phyloP scores from a whole-genome alignment of 1,140 invertebrate species.

The Drosophila serrata region DNA sequence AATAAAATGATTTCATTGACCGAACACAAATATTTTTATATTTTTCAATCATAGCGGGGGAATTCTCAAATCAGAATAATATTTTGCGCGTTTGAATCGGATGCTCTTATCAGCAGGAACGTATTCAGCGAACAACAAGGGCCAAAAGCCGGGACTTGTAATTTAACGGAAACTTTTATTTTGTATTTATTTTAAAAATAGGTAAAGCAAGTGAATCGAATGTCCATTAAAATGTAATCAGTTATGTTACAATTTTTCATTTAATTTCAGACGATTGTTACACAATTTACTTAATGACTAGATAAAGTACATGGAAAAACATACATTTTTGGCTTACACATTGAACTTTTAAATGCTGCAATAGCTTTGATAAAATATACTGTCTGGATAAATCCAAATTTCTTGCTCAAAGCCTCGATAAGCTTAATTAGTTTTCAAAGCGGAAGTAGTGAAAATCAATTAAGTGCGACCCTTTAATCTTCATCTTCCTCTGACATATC shows the following conservation, averaged over 20 bases:
- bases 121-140: conserved; percentile 7
- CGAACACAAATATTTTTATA: conserved; percentile 40
- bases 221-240: neutral
- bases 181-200: neutral
- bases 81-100: conserved; percentile 32
- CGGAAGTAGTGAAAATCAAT: neutral
- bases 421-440: neutral
- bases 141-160: conserved; percentile 17
- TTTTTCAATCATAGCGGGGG: conserved; percentile 35
- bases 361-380: conserved; percentile 6
- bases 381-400: neutral
- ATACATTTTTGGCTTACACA: conserved; percentile 41
- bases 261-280: conserved; percentile 6
- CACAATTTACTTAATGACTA: conserved; percentile 33
- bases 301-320: conserved; percentile 9
- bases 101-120: conserved; percentile 36
- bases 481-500: conserved; percentile 74
- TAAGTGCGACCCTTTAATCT: conserved; percentile 15
- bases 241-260: neutral
- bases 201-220: neutral
- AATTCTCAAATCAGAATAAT: conserved; percentile 38
- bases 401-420: conserved; percentile 9
- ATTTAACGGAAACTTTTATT: conserved; percentile 24
- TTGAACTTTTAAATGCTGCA: conserved; percentile 38
- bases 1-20: conserved; percentile 41